These are phyloP conservation scores for Pseudorasbora parva DNA, from an alignment of 2,113 vertebrate genomes.

Conservation along the genomic window DNA sequence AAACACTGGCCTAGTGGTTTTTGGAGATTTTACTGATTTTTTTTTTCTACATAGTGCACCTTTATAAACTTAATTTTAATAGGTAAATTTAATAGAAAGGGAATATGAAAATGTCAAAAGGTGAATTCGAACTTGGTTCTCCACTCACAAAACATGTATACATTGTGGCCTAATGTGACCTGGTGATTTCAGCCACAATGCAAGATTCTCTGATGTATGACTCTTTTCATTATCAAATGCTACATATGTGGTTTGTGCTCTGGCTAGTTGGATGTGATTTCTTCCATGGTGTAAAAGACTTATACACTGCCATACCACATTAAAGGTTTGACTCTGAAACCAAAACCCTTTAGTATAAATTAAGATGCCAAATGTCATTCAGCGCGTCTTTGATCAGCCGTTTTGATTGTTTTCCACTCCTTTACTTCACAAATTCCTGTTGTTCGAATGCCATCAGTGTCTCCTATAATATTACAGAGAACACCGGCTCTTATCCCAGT, in stretches of 20 bases:
- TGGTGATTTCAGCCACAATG: background rate
- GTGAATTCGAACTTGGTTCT: background rate
- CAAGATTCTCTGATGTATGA: background rate
- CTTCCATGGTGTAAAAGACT: slow-evolving; percentile 39
- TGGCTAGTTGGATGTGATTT: slow-evolving; percentile 16
- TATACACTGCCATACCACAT: slow-evolving; percentile 46
- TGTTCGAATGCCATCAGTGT: slow-evolving; percentile 27
- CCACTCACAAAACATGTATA: background rate
- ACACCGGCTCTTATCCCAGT: background rate
- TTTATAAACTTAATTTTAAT: no score
- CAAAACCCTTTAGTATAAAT: slow-evolving; percentile 46
- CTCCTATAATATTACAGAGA: slow-evolving; percentile 1
- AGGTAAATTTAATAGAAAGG: no score
- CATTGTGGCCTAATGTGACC: slow-evolving; percentile 1
- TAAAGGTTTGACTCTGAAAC: slow-evolving; percentile 45
- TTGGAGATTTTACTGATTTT: no score
- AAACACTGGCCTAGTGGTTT: no score
- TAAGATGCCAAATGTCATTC: slow-evolving; percentile 61
- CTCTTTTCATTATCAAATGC: background rate
- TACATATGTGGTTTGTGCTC: slow-evolving; percentile 33
- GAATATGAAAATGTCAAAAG: background rate
- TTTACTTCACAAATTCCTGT: slow-evolving; percentile 61
- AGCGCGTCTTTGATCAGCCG: slow-evolving; percentile 61
- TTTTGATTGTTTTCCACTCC: slow-evolving; percentile 25
- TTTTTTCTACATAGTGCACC: no score